Conservation (phyloP, 2,113 vertebrate species). For the Lagopus leucura region DNA sequence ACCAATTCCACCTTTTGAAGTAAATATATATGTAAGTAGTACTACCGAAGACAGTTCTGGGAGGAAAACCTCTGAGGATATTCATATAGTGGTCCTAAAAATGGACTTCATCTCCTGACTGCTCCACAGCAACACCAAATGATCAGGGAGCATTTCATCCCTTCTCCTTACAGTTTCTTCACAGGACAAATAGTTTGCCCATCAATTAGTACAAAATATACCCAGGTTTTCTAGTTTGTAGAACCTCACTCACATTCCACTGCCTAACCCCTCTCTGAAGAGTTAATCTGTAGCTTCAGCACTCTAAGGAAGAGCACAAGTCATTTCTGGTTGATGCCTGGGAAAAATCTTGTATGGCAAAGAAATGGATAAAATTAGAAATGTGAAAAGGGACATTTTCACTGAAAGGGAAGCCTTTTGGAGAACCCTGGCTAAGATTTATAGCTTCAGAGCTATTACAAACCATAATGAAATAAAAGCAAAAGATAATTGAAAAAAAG, state of each 20-base stretch:
- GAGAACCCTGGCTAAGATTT: slow-evolving; percentile 51
- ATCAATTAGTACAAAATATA: neutral
- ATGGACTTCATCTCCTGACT: neutral
- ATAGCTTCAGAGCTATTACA: slow-evolving; percentile 59
- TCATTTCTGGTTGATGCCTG: neutral
- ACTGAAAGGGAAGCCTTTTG: slow-evolving; percentile 36
- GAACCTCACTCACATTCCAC: neutral
- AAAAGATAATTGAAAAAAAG: slow-evolving; percentile 70
- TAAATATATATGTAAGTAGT: neutral
- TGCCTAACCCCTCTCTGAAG: neutral
- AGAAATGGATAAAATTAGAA: slow-evolving; percentile 38
- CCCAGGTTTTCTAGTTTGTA: neutral
- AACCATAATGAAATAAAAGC: slow-evolving; percentile 67
- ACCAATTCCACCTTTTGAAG: neutral
- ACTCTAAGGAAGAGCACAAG: slow-evolving; percentile 8
- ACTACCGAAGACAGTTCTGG: neutral
- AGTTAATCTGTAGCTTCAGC: neutral
- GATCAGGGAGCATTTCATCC: slow-evolving; percentile 41
- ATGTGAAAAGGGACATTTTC: slow-evolving; percentile 31
- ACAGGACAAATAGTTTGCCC: neutral
- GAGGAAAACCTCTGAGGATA: neutral
- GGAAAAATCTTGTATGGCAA: slow-evolving; percentile 24
- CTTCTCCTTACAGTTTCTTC: neutral
- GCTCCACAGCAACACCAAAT: slow-evolving; percentile 62
- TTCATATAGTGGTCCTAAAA: neutral